A percentile compares a stretch with the other conserved stretches of the same genome.
These are phyloP conservation scores for Microtus oregoni DNA, from an alignment of 2,113 vertebrate genomes.

Conservation along the genomic window DNA sequence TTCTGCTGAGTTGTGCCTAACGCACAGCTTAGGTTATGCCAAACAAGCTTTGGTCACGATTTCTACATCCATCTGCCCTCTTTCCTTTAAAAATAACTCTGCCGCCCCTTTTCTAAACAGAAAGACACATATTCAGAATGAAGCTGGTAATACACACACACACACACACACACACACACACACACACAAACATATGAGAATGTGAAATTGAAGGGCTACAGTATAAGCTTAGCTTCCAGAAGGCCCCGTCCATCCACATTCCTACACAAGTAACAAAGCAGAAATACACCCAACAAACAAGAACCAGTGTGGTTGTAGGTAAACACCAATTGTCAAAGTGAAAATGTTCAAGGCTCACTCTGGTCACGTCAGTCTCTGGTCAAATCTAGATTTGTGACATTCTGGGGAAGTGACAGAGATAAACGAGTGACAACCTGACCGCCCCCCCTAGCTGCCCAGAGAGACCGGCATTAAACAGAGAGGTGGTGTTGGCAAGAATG, in stretches of 20 bases:
- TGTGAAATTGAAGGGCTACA: neutral
- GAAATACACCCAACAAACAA: neutral
- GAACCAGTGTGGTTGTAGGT: neutral
- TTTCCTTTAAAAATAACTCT: neutral
- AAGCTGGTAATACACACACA: neutral
- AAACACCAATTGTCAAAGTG: neutral
- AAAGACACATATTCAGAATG: neutral
- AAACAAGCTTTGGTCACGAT: fast-evolving
- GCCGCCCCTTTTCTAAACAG: neutral
- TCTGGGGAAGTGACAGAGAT: neutral
- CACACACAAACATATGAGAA: no score
- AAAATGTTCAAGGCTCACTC: neutral
- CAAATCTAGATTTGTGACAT: neutral
- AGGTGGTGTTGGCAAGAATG: neutral
- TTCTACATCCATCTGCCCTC: neutral
- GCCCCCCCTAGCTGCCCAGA: neutral
- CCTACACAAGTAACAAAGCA: neutral
- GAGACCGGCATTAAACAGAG: neutral
- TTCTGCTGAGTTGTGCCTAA: neutral
- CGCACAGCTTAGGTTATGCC: neutral
- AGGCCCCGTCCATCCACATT: neutral
- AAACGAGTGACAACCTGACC: neutral
- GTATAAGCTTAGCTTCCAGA: neutral
- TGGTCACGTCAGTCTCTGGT: neutral
- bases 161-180: no score